Evolutionary conservation across 2,113 vertebrate species (phyloP), one percentile per base, ranked within the genome.

Genomic region (Struthidea cinerea): DNA sequence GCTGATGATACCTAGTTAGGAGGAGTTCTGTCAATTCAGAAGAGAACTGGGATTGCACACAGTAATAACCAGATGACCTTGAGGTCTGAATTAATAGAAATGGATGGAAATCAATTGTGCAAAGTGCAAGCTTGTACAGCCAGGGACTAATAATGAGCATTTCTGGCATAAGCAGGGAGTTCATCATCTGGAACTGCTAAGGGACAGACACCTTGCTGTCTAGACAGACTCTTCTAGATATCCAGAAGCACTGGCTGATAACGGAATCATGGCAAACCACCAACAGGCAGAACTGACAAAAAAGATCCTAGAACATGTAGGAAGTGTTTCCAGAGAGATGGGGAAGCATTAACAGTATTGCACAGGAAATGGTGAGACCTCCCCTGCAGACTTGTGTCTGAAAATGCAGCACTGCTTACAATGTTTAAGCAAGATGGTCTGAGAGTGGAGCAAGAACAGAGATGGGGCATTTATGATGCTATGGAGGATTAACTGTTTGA

Each of bases 71-170:
- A 70, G 68, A 47, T 81, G 92, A 94, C 96, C 86, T 92, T 87
- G 68, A 89, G 93, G 83, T 78, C 83, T 87, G 42, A 90, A 93
- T 68, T 89, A 90, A 87, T 35, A 94, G 80, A 92, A 94, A 84
- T 2, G 19, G 80, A 92, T 89, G 86, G 76, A 93, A 94, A 95
- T 93, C 91, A 97, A 91, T 71, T 81, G 91, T 78, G 73, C 86
- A 56, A 90, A 89, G 35, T 92, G 68, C 64, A 86, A 81, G 56
- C 76, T 53, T 8, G 24, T 27, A 60, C 35, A 75, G 24, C 76
- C 59, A 70, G 44, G 64, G 83, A 95, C 68, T 84, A 84, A 89
- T 84, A 92, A 95, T 60, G 73, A 94, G 47, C n/a, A 56, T 55
- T 81, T 73, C 46, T 93, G 79, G n/a, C 41, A 61, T 74, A 74